Percentiles rank a stretch among this genome's conserved stretches.
Evolutionary conservation across 2,797 vertebrate genomes (phyloP).

Genomic region (Siniperca obscura): DNA sequence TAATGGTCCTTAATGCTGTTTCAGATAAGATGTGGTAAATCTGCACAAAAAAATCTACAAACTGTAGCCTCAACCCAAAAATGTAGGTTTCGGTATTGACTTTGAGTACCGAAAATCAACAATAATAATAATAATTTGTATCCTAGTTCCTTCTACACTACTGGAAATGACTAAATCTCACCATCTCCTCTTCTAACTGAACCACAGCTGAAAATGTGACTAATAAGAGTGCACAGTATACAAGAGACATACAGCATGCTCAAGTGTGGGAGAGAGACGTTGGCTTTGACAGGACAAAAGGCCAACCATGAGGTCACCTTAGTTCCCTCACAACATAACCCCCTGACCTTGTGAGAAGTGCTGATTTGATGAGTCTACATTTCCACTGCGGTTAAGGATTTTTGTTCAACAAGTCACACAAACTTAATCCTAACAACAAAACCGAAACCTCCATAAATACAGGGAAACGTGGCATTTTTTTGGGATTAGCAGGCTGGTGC

Average conservation of each 20-base stretch:
- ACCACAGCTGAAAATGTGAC: conserved; percentile 74
- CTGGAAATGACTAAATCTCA: conserved; percentile 53
- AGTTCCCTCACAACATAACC: conserved; percentile 70
- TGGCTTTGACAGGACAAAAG: conserved; percentile 65
- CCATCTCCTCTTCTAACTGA: conserved; percentile 34
- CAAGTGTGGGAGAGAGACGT: conserved; percentile 55
- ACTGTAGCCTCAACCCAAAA: not conserved
- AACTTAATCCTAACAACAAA: conserved; percentile 72
- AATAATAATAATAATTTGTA: conserved; percentile 34
- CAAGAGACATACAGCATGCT: conserved; percentile 50
- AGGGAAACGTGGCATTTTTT: conserved; percentile 66
- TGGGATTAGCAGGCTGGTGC: conserved; percentile 39
- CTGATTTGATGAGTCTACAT: conserved; percentile 77
- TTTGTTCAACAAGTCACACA: conserved; percentile 75
- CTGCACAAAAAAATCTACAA: not conserved
- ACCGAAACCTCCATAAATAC: conserved; percentile 64
- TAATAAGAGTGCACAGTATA: conserved; percentile 50
- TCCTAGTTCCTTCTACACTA: not conserved
- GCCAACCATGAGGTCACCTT: conserved; percentile 72
- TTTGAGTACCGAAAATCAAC: conserved; percentile 7
- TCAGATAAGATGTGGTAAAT: conserved; percentile 14
- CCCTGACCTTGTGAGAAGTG: conserved; percentile 74
- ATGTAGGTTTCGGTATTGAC: not conserved
- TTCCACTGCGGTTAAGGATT: conserved; percentile 78
- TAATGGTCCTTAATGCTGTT: not conserved